phyloP scores from a whole-genome alignment of 2,797 vertebrate genomes.

The Anabas testudineus region DNA sequence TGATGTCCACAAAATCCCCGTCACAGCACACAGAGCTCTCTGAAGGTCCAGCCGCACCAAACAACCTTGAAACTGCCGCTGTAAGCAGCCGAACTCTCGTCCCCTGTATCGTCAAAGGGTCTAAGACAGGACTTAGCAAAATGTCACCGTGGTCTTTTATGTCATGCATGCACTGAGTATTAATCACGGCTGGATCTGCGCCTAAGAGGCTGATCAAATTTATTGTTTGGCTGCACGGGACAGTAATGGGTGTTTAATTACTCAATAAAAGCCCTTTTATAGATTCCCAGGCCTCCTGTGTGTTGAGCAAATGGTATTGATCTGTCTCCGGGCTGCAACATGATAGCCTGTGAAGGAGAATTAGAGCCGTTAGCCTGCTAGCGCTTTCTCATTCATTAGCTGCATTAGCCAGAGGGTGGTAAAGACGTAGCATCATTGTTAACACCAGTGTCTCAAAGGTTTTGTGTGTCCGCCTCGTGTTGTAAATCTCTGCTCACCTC shows the following conservation, averaged over 20 bases:
- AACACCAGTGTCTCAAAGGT: constrained; percentile 60
- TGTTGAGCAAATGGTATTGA: constrained; percentile 97
- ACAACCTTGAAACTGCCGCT: constrained; percentile 54
- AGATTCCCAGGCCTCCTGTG: constrained; percentile 94
- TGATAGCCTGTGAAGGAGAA: constrained; percentile 95
- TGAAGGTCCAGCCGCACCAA: not conserved
- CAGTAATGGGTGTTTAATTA: constrained; percentile 99
- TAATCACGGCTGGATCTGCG: constrained; percentile 92
- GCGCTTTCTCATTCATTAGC: constrained; percentile 84
- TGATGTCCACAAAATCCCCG: not conserved
- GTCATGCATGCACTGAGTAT: constrained; percentile 87
- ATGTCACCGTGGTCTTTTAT: constrained; percentile 87
- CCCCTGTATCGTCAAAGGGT: constrained; percentile 9
- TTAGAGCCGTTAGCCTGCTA: constrained; percentile 90
- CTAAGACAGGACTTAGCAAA: constrained; percentile 78
- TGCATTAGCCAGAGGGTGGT: constrained; percentile 76
- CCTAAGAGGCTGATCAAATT: constrained; percentile 95
- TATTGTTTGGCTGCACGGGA: constrained; percentile 95
- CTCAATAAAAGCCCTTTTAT: constrained; percentile 98
- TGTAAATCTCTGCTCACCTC: constrained; percentile 59
- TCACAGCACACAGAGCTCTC: constrained; percentile 2
- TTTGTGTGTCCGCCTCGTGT: constrained; percentile 56
- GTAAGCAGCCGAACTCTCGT: constrained; percentile 21
- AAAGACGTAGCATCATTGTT: constrained; percentile 66
- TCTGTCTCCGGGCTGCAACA: constrained; percentile 93